Evolutionary conservation across 2,113 vertebrate genomes (phyloP).

Genomic region (Grallaria varia): DNA sequence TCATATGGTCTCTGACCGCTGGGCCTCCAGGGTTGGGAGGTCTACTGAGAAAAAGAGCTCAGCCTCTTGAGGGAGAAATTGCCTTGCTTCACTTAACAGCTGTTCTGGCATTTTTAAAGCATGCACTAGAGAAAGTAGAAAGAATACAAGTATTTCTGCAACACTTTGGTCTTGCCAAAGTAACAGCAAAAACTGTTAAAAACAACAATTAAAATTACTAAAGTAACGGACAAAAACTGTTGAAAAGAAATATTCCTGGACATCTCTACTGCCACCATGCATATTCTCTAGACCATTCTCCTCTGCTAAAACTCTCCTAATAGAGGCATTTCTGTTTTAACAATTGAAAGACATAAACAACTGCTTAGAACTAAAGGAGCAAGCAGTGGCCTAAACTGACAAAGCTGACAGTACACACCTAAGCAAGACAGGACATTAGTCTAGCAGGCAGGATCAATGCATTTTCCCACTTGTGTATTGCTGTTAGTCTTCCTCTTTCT

Average conservation of each 20-base stretch:
- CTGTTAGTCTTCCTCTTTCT: neutral
- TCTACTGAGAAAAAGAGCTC: neutral
- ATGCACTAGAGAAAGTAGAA: neutral
- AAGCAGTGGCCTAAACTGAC: neutral
- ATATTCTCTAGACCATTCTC: fast-evolving
- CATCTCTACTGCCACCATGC: neutral
- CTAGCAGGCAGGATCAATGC: neutral
- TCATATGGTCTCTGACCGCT: neutral
- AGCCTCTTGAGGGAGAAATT: neutral
- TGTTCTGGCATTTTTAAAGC: neutral
- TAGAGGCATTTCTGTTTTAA: neutral
- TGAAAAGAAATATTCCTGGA: neutral
- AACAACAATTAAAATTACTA: neutral
- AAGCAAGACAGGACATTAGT: neutral
- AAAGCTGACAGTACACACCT: neutral
- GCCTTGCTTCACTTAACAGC: neutral
- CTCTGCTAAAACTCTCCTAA: neutral
- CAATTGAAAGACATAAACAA: neutral
- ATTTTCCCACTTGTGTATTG: neutral
- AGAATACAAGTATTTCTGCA: neutral
- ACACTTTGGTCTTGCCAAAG: neutral
- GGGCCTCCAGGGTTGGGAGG: neutral
- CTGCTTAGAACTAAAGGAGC: neutral
- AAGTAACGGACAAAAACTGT: neutral
- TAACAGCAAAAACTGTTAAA: neutral